Conservation (phyloP, 2,888 invertebrate genomes). For the Callinectes sapidus region DNA sequence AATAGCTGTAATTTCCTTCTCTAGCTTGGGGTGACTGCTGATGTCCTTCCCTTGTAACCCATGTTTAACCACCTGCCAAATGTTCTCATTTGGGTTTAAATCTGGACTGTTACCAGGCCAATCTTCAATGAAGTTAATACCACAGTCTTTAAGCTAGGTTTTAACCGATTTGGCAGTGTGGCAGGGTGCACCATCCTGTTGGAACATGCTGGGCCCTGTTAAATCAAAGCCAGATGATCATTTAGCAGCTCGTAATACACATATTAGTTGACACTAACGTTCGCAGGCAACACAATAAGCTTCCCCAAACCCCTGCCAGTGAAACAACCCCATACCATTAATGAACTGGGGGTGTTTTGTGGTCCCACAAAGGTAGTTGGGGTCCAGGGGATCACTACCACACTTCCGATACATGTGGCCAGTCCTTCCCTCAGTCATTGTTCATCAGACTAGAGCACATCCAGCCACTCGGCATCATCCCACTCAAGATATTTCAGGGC, state of each 20-base stretch:
- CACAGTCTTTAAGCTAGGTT: no score
- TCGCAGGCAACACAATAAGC: not conserved
- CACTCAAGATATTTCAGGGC: no score
- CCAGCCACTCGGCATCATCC: not conserved
- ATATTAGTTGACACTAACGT: no score
- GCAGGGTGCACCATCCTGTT: not conserved
- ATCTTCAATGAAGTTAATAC: not conserved
- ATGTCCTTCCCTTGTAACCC: not conserved
- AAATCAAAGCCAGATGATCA: not conserved
- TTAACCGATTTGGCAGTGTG: no score
- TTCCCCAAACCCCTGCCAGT: no score
- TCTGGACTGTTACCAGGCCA: not conserved
- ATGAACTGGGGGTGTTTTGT: no score
- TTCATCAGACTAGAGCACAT: not conserved
- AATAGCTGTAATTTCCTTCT: not conserved
- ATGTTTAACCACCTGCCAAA: not conserved
- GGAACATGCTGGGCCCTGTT: not conserved
- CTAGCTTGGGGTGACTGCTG: not conserved
- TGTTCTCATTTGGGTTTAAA: not conserved
- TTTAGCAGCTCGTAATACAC: not conserved
- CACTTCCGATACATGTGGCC: no score
- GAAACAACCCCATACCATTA: no score
- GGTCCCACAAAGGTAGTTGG: no score
- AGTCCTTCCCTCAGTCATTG: no score
- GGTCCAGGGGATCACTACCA: no score